These are phyloP conservation scores for Diarsia rubi DNA, from an alignment of 2,888 invertebrate species.

Conservation along the genomic window DNA sequence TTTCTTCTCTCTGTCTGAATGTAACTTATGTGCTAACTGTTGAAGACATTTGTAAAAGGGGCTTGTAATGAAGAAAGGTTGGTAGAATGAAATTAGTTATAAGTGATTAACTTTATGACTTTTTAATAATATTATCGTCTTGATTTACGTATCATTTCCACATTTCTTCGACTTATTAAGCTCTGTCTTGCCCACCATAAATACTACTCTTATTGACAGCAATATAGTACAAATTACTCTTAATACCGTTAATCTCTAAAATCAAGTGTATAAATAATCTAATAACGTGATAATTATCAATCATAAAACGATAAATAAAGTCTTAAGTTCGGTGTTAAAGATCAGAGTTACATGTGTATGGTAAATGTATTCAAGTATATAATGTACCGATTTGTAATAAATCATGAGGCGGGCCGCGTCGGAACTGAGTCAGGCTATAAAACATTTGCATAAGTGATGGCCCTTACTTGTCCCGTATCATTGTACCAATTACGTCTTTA, in stretches of 20 bases:
- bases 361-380: constrained; percentile 58
- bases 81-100: neutral
- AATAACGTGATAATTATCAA: constrained; percentile 62
- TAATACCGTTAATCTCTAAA: constrained; percentile 46
- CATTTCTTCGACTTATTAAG: constrained; percentile 14
- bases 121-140: constrained; percentile 12
- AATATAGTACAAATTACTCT: constrained; percentile 44
- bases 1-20: constrained; percentile 67
- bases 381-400: constrained; percentile 71
- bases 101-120: constrained; percentile 7
- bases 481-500: constrained; percentile 75
- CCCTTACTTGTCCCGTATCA: constrained; percentile 72
- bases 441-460: constrained; percentile 82
- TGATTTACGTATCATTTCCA: constrained; percentile 6
- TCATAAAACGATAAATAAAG: constrained; percentile 64
- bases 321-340: constrained; percentile 52
- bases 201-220: constrained; percentile 41
- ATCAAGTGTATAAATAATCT: constrained; percentile 47
- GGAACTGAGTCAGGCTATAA: constrained; percentile 73
- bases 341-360: constrained; percentile 52
- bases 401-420: constrained; percentile 67
- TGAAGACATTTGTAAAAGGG: constrained; percentile 29
- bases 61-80: neutral
- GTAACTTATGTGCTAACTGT: constrained; percentile 57
- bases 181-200: constrained; percentile 23